These are phyloP conservation scores for Ridgeia piscesae DNA, from an alignment of 1,140 invertebrate species.

Conservation along the genomic window DNA sequence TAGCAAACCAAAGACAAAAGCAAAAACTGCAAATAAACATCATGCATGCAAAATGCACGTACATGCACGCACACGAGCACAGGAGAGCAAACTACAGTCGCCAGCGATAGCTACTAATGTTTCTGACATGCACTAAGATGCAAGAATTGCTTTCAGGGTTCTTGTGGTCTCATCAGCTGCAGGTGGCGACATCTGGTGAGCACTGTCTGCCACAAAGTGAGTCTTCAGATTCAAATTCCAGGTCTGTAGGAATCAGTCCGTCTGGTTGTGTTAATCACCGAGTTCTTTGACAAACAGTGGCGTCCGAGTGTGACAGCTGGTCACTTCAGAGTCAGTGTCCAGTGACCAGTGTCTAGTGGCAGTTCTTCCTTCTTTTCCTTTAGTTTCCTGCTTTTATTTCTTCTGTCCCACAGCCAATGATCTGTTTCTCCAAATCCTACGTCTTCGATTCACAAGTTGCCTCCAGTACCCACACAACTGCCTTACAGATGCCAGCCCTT, in stretches of 20 bases:
- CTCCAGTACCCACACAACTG: not conserved
- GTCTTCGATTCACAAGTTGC: not conserved
- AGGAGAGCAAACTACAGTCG: not conserved
- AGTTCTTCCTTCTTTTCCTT: not conserved
- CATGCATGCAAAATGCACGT: not conserved
- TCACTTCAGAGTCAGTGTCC: not conserved
- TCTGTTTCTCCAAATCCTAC: not conserved
- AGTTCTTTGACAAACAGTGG: not conserved
- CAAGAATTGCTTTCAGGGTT: not conserved
- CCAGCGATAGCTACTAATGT: not conserved
- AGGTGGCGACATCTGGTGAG: not conserved
- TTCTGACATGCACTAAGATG: not conserved
- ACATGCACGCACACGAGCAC: not conserved
- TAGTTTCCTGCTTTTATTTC: not conserved
- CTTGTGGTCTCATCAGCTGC: not conserved
- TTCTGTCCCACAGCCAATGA: not conserved
- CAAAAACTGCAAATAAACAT: not conserved
- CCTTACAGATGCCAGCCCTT: not conserved
- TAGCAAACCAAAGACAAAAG: not conserved
- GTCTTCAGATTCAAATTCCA: not conserved
- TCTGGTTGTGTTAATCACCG: not conserved
- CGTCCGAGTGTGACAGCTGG: not conserved
- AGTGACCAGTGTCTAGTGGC: not conserved
- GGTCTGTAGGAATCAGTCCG: not conserved
- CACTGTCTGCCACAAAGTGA: not conserved